Base-by-base conservation (phyloP, 2,888 invertebrate species). In the Lutraria lutraria region DNA sequence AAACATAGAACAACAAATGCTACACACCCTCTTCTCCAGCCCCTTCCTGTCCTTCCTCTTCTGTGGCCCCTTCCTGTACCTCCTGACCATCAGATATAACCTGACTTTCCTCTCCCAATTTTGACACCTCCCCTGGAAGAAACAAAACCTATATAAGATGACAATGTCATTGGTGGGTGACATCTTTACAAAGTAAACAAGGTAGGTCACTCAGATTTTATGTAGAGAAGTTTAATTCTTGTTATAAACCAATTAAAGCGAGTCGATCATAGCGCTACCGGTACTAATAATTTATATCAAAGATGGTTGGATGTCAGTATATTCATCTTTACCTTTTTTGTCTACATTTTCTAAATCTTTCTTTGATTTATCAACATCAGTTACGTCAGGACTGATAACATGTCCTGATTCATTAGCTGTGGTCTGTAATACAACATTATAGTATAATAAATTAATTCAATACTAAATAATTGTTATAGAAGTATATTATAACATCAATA, bases 341-440 rank as follows among this genome's bases (percentile, higher is more conserved):
- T 89, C 88, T 16, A 63, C 80, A 15, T 25, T 85, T 0, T 85
- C 84, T 3, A 68, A 16, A 43, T 90, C 92, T 84, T 91, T 92
- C 90, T 93, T 95, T 21, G 91, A 85, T 86, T 93, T 93, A n/a
- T 93, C 93, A n/a, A 87, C 84, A 56, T 93, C 92, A 12, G 92
- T 90, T 0, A 92, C 93, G 80, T 94, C 95, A 0, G 95, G 94
- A 87, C 93, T 95, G 25, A 93, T 87, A 19, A 92, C 93, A 43
- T 94, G 92, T 79, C 93, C 90, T 0, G 95, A 95, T 34, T 94
- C 94, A 19, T 43, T 94, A 43, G 93, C 94, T 84, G 95, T 93
- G 0, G 95, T 95, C 95, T 95, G 88, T 13, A 87, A 83, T 31
- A 89, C 56, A 60, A 29, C 34, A 16, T 52, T 13, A 21, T 52